These are phyloP conservation scores for Mesoligia furuncula DNA, from an alignment of 2,888 invertebrate genomes.

Conservation along the genomic window DNA sequence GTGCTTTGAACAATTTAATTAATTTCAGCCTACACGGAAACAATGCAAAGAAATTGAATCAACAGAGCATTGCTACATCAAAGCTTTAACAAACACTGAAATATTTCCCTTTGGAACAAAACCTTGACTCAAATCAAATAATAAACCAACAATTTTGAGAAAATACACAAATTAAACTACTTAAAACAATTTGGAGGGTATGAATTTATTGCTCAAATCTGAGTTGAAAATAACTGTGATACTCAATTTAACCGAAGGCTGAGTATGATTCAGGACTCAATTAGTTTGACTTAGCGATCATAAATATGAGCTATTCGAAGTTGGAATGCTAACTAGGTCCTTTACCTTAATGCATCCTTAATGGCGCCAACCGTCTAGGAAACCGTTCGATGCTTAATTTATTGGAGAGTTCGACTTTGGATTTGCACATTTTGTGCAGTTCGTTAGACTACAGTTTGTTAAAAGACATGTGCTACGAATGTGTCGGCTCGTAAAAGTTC, in stretches of 20 bases:
- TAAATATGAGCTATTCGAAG: slow-evolving; percentile 37
- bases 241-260: slow-evolving; percentile 13
- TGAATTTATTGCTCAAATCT: slow-evolving; percentile 21
- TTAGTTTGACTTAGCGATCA: slow-evolving; percentile 33
- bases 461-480: slow-evolving; percentile 3
- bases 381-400: slow-evolving; percentile 43
- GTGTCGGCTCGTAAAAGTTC: slow-evolving; percentile 9
- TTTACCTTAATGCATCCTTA: slow-evolving; percentile 41
- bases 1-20: slow-evolving; percentile 37
- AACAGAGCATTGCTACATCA: slow-evolving; percentile 39
- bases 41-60: slow-evolving; percentile 29
- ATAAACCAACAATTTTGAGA: slow-evolving; percentile 31
- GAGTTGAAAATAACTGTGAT: slow-evolving; percentile 1
- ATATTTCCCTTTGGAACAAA: slow-evolving; percentile 42
- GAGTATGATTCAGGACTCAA: slow-evolving; percentile 25
- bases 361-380: slow-evolving; percentile 29
- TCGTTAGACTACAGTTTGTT: slow-evolving; percentile 17
- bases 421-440: slow-evolving; percentile 29
- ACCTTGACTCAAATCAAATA: slow-evolving; percentile 28
- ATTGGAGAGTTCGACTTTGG: slow-evolving; percentile 22
- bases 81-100: slow-evolving; percentile 36
- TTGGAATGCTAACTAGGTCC: slow-evolving; percentile 32
- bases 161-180: slow-evolving; percentile 34
- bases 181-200: slow-evolving; percentile 20
- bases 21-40: slow-evolving; percentile 40